Evolutionary conservation across 1,140 invertebrate genomes (phyloP).

Genomic region (Monomorium pharaonis): DNA sequence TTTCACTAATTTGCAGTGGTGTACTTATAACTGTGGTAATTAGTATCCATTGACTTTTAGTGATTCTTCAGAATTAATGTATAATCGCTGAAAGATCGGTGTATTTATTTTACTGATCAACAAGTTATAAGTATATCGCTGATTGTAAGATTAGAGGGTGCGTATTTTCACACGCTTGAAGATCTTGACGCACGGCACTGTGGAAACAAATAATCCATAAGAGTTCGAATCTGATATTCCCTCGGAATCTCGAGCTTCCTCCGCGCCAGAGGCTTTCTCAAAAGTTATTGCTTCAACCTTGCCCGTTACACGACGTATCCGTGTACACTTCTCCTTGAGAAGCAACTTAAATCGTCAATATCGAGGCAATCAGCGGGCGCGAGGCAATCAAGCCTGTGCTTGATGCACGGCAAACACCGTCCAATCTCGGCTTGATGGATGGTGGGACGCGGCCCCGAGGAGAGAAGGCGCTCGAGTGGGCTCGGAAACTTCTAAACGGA

Average conservation of each 20-base stretch:
- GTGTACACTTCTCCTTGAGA: background rate
- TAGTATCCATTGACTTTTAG: too few relatives aligned
- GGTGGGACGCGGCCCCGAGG: background rate
- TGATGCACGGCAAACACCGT: background rate
- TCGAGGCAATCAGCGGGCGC: background rate
- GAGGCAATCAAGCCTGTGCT: background rate
- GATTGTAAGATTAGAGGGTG: too few relatives aligned
- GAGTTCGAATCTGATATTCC: constrained; percentile 1
- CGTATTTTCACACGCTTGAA: background rate
- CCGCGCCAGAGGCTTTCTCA: background rate
- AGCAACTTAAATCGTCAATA: constrained; percentile 21
- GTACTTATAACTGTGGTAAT: too few relatives aligned
- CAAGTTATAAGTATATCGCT: too few relatives aligned
- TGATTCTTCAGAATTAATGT: too few relatives aligned
- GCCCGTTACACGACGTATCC: background rate
- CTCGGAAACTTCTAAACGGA: background rate
- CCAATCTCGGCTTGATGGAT: constrained; percentile 7
- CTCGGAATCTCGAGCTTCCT: constrained; percentile 1
- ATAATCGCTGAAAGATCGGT: too few relatives aligned
- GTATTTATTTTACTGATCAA: too few relatives aligned
- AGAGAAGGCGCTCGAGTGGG: background rate
- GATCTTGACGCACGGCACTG: background rate
- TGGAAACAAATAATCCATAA: background rate
- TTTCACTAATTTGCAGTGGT: too few relatives aligned
- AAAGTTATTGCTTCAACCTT: background rate